Evolutionary conservation across 2,113 vertebrate species (phyloP), one percentile per base, ranked within the genome.

Genomic region (Pachyramphus minor): DNA sequence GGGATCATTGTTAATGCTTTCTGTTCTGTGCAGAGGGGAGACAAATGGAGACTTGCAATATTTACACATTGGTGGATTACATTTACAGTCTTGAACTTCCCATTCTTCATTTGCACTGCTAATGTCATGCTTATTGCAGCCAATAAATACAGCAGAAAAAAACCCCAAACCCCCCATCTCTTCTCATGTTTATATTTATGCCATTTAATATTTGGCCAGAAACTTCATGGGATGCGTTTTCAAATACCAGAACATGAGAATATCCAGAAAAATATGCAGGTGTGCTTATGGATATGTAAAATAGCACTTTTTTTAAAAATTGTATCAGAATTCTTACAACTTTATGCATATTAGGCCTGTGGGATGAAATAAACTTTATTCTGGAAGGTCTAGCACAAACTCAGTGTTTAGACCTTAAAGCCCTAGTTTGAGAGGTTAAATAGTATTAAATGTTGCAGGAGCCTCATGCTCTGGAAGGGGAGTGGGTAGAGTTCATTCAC

Each of bases 61-160:
- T 0, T 0, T 24, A 30, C 5, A 4, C 17, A 11, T 28, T 3
- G 2, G 9, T 71, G 50, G 42, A 22, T 50, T 72, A 20, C 1
- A 0, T 53, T 91, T 52, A 45, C 13, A 31, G 41, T 23, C 24
- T 13, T 64, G 28, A 90, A 27, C 28, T 53, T 69, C 23, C 20
- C 22, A 3, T 90, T 85, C 50, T 79, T 84, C 37, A 44, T 73
- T 25, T 84, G 16, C 20, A 59, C 11, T 55, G 22, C 30, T 81
- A 50, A 37, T 47, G 13, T 49, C 24, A 7, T 59, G 27, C 11
- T 74, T 83, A 41, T 28, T 77, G 45, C 14, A 81, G 42, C 12
- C 9, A 42, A 28, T 37, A 74, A 92, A 81, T 25, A 47, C 2
- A 86, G 13, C 13, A 76, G n/a, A 41, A 37, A 84, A 52, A 47